Conservation (phyloP, 2,113 vertebrate species). For the Centropus unirufus region DNA sequence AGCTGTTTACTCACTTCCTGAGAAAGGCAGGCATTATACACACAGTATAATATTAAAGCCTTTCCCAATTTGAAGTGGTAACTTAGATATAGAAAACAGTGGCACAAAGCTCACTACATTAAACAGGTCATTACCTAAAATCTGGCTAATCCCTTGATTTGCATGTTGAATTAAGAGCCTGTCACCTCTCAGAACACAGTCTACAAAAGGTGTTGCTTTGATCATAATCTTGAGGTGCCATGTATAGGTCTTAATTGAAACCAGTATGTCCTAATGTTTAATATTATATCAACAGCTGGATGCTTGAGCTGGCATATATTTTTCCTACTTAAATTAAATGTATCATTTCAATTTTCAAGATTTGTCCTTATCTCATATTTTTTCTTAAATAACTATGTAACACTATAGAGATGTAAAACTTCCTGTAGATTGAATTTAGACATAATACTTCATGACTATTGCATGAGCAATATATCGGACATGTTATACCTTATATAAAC, state of each 20-base stretch:
- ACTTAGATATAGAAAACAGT: neutral
- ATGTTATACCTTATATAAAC: neutral
- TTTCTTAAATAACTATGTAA: neutral
- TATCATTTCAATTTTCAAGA: neutral
- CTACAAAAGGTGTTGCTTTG: neutral
- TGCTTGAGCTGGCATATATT: neutral
- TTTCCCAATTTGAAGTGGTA: neutral
- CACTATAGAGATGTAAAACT: neutral
- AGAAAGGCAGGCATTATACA: neutral
- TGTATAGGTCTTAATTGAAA: neutral
- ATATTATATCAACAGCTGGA: neutral
- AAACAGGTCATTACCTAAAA: neutral
- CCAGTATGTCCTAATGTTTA: neutral
- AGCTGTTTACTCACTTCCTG: neutral
- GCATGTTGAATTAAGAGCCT: neutral
- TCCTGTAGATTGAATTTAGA: neutral
- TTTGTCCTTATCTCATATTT: neutral
- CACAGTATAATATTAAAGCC: neutral
- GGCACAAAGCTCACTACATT: accelerated
- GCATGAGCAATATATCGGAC: neutral
- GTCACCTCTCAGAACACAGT: accelerated
- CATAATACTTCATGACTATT: neutral
- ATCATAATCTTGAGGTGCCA: neutral
- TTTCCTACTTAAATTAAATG: neutral
- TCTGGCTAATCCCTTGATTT: accelerated